Evolutionary conservation across 2,888 invertebrate species (phyloP), one percentile per base, ranked within the genome.

Genomic region (Pilophorus perplexus): DNA sequence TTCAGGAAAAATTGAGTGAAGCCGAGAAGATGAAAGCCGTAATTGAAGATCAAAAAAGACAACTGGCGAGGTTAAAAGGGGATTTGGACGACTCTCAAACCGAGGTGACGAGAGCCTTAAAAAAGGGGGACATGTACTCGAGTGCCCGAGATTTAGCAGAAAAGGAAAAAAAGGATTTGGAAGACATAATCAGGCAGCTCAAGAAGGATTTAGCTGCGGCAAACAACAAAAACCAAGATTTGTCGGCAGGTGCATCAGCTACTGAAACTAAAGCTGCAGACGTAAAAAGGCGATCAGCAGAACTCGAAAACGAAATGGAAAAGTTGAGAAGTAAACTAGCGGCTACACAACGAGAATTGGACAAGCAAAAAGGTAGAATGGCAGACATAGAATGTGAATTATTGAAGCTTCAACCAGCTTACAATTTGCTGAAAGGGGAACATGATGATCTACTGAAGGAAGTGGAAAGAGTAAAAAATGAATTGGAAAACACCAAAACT

Each of bases 81-180:
- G 62, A 60, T 5, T 23, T 68, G 23, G 50, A 62, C 1, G 25
- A 28, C 10, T 40, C 25, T 23, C 44, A 38, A 14, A 28, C 16
- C 16, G 48, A 48, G 37, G 25, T 67, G 22, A 46, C 27, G 6
- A 28, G 42, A 8, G 25, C 42, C 10, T n/a, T 42, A 28, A n/a
- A 57, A 14, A 8, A 67, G 38, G 33, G 40, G 8, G 38, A 40
- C 20, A 38, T 66, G 22, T 0, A 33, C 6, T 27, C 14, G 16
- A 18, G 42, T 2, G 38, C 25, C 3, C 14, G 40, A 5, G 23
- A 68, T 18, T 25, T 16, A 2, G 16, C 3, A 1, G 66, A 66
- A 14, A 42, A 64, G 40, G 37, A 67, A 12, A 46, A 67, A 42
- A 18, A 44, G 2, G 55, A 67, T n/a, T 44, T 69, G 18, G 48